Base-by-base conservation (phyloP, 2,888 invertebrate genomes). In the Drosophila kuntzei region DNA sequence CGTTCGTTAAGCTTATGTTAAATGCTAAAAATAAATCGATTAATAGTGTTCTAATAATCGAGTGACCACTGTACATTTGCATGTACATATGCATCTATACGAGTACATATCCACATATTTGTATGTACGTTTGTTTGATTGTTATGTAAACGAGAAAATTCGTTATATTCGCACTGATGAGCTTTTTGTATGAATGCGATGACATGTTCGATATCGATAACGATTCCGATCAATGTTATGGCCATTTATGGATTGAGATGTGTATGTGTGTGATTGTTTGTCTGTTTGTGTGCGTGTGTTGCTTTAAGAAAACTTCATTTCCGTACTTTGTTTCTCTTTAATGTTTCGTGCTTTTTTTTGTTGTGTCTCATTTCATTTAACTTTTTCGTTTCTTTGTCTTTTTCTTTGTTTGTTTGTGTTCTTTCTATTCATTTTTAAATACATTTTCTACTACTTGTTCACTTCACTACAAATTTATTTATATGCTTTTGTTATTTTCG, bases 361-460 rank as follows among this genome's bases (percentile, higher is more conserved):
- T 25, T 60, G 16, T 36, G 44, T 34, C 12, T 11, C 14, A 14
- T 34, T 46, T 54, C 25, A 22, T 43, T 57, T 27, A 34, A 34
- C 16, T 34, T 46, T 18, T 47, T 8, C 22, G 18, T 29, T 47
- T 34, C 18, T 9, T 25, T 51, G 27, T 39, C 12, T 18, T 16
- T 34, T 41, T 0, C 25, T 51, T 9, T 16, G 8, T 46, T 44
- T 14, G 18, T 25, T 53, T 14, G 18, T 25, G 50, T 53, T 22
- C 37, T 44, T 53, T 59, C 34, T 44, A 22, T n/a, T 60, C 46
- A 49, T 53, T 47, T 55, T 67, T 55, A 46, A 64, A 51, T 71
- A 67, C 71, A 75, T 73, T 72, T 71, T 80, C 72, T 78, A 73
- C 81, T 73, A 78, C 50, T 63, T 59, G 37, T 70, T 49, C 66